Base-by-base conservation (phyloP, 64 coral and sea anemone species). In the Pachyseris speciosa region DNA sequence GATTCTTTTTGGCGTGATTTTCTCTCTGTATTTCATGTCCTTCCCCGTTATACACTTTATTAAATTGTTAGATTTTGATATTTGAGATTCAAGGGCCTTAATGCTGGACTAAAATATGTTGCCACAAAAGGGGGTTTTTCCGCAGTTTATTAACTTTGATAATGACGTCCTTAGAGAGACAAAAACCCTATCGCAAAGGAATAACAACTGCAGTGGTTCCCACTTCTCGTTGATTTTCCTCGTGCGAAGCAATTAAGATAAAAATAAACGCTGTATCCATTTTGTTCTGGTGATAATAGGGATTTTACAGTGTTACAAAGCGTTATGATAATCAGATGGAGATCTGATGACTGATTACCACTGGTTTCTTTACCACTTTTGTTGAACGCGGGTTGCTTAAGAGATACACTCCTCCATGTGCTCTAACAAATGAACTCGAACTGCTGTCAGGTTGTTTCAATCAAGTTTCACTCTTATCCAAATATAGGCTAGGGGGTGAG, bases 371-470 rank as follows among this genome's bases (percentile, higher is more conserved):
- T 38, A 22, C 55, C 12, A 81, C 33, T 81, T 60, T 81, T 81
- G 51, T 81, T 39, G 22, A 9, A 12, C 24, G 29, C 52, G 22
- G 33, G 77, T 81, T 81, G 53, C 77, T 81, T 81, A 81, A 61
- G 77, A 19, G 53, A 81, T 81, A 53, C 32, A 81, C 20, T 36
- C 31, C 31, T 61, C 64, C 32, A 67, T 69, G 64, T 86, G 63
- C 83, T 67, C 39, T 38, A 91, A 92, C 69, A 85, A 83, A 92
- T 92, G 80, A 84, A 34, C 68, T 83, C 67, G 48, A 69, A 83
- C 73, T 84, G 66, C 59, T 84, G 89, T 92, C 89, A 92, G 67
- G 53, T 92, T 44, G 80, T 57, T 84, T 51, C 27, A 84, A 72
- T 80, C 89, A 92, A 45, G 89, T 92, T 92, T 91, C 66, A 49